Conservation (phyloP, 2,797 vertebrate species). For the Parauchenoglanis ngamensis region DNA sequence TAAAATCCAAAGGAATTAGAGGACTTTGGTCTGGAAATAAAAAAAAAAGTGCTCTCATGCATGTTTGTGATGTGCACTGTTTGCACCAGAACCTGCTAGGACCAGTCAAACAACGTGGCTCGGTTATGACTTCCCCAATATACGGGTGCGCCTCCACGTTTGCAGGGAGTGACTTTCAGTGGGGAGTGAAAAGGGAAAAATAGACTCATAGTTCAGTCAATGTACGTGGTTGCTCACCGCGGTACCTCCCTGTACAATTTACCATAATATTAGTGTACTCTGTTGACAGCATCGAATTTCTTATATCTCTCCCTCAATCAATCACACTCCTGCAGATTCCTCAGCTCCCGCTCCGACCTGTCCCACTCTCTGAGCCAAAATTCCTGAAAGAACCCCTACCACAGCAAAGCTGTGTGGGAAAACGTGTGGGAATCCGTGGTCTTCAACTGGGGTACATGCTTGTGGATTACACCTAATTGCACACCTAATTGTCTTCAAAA, state of each 20-base stretch:
- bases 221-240: slow-evolving; percentile 12
- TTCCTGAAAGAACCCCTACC: slow-evolving; percentile 41
- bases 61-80: slow-evolving; percentile 28
- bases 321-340: slow-evolving; percentile 44
- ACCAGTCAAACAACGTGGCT: neutral
- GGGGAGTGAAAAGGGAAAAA: slow-evolving; percentile 35
- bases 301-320: slow-evolving; percentile 48
- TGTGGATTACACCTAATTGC: slow-evolving; percentile 26
- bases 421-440: slow-evolving; percentile 33
- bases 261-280: slow-evolving; percentile 45
- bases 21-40: neutral
- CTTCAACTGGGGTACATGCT: slow-evolving; percentile 33
- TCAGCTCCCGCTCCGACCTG: slow-evolving; percentile 40
- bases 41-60: neutral
- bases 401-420: slow-evolving; percentile 32
- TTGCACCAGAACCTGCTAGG: neutral
- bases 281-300: slow-evolving; percentile 45
- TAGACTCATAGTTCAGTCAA: slow-evolving; percentile 12
- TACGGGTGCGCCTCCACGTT: neutral
- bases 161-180: neutral
- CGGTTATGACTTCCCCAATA: neutral
- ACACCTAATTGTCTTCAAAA: slow-evolving; percentile 53
- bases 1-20: neutral
- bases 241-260: slow-evolving; percentile 48
- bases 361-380: slow-evolving; percentile 40